phyloP scores from a whole-genome alignment of 2,888 invertebrate genomes.

The Leucophora obtusa region DNA sequence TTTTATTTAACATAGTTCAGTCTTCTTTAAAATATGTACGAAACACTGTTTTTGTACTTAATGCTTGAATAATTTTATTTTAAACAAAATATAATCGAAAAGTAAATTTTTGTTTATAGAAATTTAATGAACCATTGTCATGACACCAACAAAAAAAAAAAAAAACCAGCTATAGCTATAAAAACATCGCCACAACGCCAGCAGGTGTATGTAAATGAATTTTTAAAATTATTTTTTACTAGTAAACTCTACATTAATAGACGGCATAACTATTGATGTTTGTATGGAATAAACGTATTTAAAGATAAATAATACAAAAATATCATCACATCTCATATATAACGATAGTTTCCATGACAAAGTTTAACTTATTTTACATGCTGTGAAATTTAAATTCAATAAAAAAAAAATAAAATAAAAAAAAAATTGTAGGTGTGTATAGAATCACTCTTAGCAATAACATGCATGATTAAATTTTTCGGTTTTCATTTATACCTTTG shows the following conservation, averaged over 20 bases:
- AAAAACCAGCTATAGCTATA: not conserved
- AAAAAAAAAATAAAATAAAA: too few species aligned
- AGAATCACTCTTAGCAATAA: slow-evolving; percentile 9
- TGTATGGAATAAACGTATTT: not conserved
- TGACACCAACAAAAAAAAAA: slow-evolving; percentile 45
- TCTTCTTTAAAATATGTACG: not conserved
- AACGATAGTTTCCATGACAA: slow-evolving; percentile 30
- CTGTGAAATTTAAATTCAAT: slow-evolving; percentile 36
- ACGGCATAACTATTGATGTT: slow-evolving; percentile 31
- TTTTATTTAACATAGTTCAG: not conserved
- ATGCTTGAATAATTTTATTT: slow-evolving; percentile 41
- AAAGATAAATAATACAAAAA: not conserved
- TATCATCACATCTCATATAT: not conserved
- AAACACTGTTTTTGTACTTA: slow-evolving; percentile 25
- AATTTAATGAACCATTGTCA: slow-evolving; percentile 63
- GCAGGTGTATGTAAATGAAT: slow-evolving; percentile 20
- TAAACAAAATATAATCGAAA: slow-evolving; percentile 28
- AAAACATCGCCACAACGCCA: slow-evolving; percentile 11
- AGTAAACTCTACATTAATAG: slow-evolving; percentile 1
- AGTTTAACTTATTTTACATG: slow-evolving; percentile 23
- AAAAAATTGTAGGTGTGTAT: slow-evolving; percentile 39
- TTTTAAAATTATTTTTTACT: not conserved
- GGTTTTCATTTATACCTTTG: too few species aligned
- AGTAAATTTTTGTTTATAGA: slow-evolving; percentile 38
- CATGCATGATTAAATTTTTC: slow-evolving; percentile 38